Conservation (phyloP, 2,113 vertebrate species). For the Antigone vipio region DNA sequence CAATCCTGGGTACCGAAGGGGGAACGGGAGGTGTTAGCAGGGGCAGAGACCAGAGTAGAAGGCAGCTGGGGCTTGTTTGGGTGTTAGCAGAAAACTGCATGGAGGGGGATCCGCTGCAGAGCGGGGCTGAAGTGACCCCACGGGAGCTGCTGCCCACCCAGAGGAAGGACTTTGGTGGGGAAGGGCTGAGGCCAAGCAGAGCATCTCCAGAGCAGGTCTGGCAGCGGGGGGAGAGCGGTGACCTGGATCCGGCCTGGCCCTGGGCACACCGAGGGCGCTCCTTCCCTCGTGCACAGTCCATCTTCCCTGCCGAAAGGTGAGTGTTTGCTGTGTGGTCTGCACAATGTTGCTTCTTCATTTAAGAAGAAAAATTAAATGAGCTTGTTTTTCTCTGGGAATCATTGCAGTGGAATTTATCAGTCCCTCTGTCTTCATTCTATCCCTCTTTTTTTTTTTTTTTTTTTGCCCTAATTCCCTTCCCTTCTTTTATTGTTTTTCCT, state of each 20-base stretch:
- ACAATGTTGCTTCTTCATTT: background rate
- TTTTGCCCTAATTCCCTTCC: background rate
- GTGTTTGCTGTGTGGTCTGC: background rate
- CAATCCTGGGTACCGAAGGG: background rate
- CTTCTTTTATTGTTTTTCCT: background rate
- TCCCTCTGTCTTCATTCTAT: background rate
- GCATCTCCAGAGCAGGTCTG: background rate
- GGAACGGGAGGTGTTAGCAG: background rate
- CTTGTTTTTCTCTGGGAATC: background rate
- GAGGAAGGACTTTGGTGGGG: background rate
- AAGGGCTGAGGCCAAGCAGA: background rate
- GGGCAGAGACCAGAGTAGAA: background rate
- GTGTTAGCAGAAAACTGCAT: background rate
- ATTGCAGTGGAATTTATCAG: background rate
- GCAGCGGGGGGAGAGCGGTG: background rate
- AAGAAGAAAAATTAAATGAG: background rate
- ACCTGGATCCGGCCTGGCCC: background rate
- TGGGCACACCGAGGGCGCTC: fast-evolving
- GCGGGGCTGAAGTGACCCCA: fast-evolving
- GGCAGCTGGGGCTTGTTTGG: background rate
- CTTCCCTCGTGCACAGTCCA: background rate
- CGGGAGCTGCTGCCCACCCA: background rate
- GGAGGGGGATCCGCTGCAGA: background rate
- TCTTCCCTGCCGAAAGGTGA: background rate
- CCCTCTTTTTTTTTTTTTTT: background rate